Base-by-base conservation (phyloP, 2,113 vertebrate genomes). In the Rhagologus leucostigma region DNA sequence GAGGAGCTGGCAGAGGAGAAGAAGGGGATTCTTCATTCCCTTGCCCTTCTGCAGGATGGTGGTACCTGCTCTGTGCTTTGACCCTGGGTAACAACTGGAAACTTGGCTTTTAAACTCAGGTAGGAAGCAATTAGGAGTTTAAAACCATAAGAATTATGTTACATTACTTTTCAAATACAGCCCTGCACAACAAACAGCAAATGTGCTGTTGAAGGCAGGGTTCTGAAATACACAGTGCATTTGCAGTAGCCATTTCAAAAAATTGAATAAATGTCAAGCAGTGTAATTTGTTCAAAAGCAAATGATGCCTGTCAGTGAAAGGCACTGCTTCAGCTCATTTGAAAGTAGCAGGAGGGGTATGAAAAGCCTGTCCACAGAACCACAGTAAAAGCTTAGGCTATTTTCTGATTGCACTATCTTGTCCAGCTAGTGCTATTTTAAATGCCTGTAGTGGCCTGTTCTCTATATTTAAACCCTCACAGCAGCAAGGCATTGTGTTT, bases 391-490 rank as follows among this genome's bases (percentile, higher is more conserved):
- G 79, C 90, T 77, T 21, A 29, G 62, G 65, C 73, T 97, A 44
- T 95, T 91, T 96, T 96, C 92, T 96, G 89, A 89, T 85, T 53
- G 59, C 64, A 32, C 78, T 92, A 57, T 96, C 90, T 95, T 95
- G 87, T 82, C 93, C 85, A 88, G 79, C 84, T 53, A 78, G 83
- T 82, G 96, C 71, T 94, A 73, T 87, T 97, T 95, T 87, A 93
- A 93, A 94, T 96, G 73, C 88, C 90, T 76, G 73, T 32, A 95
- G 85, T 35, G 60, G 86, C 53, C 76, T 92, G 85, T 91, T 97
- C 68, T 94, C 96, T 96, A 93, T 94, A 89, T 97, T 96, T 96
- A 96, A 95, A 90, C 88, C 65, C 46, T 37, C 53, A 9, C 65
- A 86, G 87, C 86, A 90, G 93, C 1, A 12, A 90, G 88, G 94